A percentile compares a stretch with the other conserved stretches of the same genome.
Evolutionary conservation across 2,113 vertebrate species (phyloP).

Genomic region (Mobula hypostoma): DNA sequence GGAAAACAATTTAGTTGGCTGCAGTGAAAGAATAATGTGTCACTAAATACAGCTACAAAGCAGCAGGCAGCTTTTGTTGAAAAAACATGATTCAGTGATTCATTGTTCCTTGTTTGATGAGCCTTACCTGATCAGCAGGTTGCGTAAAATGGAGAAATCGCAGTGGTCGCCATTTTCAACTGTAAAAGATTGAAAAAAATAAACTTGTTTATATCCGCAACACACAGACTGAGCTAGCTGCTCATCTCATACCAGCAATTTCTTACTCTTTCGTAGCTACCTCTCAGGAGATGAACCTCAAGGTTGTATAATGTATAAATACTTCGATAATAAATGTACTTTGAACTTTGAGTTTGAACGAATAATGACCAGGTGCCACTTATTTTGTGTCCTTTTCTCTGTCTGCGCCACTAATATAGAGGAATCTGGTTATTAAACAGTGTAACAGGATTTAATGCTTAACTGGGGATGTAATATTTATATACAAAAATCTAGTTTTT

Average conservation of each 20-base stretch:
- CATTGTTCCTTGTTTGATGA: too few relatives aligned
- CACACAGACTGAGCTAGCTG: background rate
- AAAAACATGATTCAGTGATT: too few relatives aligned
- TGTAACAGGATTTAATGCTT: background rate
- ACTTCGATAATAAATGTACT: too few relatives aligned
- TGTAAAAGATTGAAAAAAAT: conserved; percentile 40
- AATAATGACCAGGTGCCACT: background rate
- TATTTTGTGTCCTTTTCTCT: too few relatives aligned
- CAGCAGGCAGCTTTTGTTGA: too few relatives aligned
- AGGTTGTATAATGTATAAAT: too few relatives aligned
- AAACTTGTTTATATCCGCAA: background rate
- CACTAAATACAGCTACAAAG: too few relatives aligned
- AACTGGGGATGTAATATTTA: background rate
- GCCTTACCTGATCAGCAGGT: conserved; percentile 70
- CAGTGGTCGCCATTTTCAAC: conserved; percentile 73
- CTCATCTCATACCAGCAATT: background rate
- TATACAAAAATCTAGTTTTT: background rate
- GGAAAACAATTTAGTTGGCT: too few relatives aligned
- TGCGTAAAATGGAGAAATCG: conserved; percentile 68
- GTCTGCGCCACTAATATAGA: background rate
- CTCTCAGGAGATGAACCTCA: too few relatives aligned
- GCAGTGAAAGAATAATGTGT: too few relatives aligned
- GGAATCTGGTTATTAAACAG: background rate
- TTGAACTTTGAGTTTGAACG: background rate
- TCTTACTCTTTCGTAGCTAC: background rate